Evolutionary conservation across 2,888 invertebrate genomes (phyloP), one percentile per base, ranked within the genome.

Genomic region (Proisotoma minuta): DNA sequence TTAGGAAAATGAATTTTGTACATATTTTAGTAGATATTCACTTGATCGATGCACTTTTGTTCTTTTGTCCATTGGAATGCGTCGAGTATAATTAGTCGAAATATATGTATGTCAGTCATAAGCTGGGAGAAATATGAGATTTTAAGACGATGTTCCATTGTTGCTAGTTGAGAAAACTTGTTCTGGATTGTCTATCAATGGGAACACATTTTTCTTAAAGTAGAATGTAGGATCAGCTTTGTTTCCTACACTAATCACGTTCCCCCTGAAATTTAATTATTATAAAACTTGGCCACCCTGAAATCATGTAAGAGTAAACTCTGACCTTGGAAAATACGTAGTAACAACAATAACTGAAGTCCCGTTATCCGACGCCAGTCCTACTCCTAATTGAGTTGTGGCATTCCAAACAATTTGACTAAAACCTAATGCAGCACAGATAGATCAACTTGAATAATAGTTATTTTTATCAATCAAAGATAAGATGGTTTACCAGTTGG

Each of bases 141-240:
- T 49, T 49, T 43, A 43, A n/a, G 49, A 22, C 5, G 22, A 5
- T 15, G 49, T 49, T 5, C 8, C 22, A 49, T 49, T 49, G 20
- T 47, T 47, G n/a, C n/a, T 18, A 2, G 22, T 3, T 4, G 40
- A 26, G 40, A 43, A 56, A 15, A 56, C 43, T 3, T 43, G 26
- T 23, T n/a, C 24, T 15, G 56, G 43, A 27, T 26, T 56, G 43
- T 15, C 2, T 3, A 56, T 56, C 3, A 39, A 15, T 15, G 64
- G 60, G 40, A 69, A 69, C 2, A 69, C 69, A 49, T 69, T 69
- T 49, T 59, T 57, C 54, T 64, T 66, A 53, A 69, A 69, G 48
- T 56, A 69, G 39, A 43, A 66, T 1, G 20, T 50, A 22, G 43
- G 29, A 28, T 54, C 51, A n/a, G 39, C 57, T 8, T 28, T 48